A percentile compares a stretch with the other conserved stretches of the same genome.
Conservation (phyloP, 1,140 invertebrate genomes). For the Cydia strobilella region DNA sequence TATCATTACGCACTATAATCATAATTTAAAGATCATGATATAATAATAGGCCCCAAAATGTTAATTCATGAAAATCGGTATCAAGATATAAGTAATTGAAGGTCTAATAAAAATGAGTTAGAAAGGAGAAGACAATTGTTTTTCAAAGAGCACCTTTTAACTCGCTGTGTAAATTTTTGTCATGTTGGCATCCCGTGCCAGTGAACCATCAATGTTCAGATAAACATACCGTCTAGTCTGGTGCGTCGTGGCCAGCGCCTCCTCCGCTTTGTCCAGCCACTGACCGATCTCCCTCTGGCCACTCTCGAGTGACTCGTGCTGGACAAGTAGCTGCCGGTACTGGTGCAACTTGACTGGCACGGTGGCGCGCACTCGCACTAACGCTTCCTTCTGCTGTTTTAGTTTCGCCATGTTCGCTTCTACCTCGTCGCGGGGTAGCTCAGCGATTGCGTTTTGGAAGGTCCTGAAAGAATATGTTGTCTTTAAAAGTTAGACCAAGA, state of each 20-base stretch:
- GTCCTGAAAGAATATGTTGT: constrained; percentile 78
- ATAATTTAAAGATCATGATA: no score
- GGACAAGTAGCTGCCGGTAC: constrained; percentile 91
- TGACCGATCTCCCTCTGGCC: constrained; percentile 91
- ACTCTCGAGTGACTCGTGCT: constrained; percentile 93
- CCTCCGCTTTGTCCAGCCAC: constrained; percentile 93
- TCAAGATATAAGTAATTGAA: no score
- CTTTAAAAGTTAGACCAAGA: no score
- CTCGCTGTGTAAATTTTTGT: no score
- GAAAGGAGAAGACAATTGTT: no score
- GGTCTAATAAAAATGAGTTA: no score
- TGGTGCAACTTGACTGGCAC: constrained; percentile 90
- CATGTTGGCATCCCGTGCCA: no score
- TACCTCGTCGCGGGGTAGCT: constrained; percentile 94
- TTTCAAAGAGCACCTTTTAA: no score
- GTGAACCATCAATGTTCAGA: no score
- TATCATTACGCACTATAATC: no score
- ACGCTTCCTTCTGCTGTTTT: constrained; percentile 93
- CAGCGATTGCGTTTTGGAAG: constrained; percentile 94
- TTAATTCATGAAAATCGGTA: no score
- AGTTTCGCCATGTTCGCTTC: constrained; percentile 93
- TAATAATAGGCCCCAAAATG: no score
- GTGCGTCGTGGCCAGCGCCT: constrained; percentile 78
- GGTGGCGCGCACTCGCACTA: constrained; percentile 90
- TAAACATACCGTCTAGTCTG: constrained; percentile 59